phyloP scores from a whole-genome alignment of 2,797 vertebrate genomes.

The Periparus ater region DNA sequence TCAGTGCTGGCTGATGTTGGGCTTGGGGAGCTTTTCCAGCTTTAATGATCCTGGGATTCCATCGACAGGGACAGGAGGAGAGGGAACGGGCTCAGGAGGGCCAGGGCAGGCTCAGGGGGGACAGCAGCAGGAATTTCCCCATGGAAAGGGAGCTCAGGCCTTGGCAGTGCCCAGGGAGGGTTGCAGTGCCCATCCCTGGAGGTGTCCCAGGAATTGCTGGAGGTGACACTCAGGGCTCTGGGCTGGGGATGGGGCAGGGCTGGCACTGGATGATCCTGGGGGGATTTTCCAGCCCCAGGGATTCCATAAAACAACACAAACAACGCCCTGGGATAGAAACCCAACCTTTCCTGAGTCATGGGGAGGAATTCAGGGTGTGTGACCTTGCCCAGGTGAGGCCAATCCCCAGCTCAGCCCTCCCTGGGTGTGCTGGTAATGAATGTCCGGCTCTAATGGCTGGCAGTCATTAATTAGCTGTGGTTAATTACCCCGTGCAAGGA shows the following conservation, averaged over 20 bases:
- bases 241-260: not conserved
- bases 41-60: too few relatives aligned
- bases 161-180: not conserved
- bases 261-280: fast-evolving
- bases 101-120: not conserved
- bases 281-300: fast-evolving
- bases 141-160: not conserved
- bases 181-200: not conserved
- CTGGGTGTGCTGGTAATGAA: not conserved
- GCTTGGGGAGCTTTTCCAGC: fast-evolving
- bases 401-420: not conserved
- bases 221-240: not conserved
- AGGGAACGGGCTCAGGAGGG: not conserved
- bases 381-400: not conserved
- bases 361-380: fast-evolving
- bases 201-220: not conserved
- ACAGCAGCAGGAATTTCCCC: not conserved
- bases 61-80: not conserved
- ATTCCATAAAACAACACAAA: not conserved
- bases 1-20: not conserved
- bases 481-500: not conserved
- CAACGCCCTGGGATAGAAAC: not conserved
- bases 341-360: fast-evolving
- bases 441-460: not conserved
- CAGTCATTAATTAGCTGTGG: slow-evolving; percentile 33